These are phyloP conservation scores for Bruchidius siliquastri DNA, from an alignment of 2,888 invertebrate genomes.

Conservation along the genomic window DNA sequence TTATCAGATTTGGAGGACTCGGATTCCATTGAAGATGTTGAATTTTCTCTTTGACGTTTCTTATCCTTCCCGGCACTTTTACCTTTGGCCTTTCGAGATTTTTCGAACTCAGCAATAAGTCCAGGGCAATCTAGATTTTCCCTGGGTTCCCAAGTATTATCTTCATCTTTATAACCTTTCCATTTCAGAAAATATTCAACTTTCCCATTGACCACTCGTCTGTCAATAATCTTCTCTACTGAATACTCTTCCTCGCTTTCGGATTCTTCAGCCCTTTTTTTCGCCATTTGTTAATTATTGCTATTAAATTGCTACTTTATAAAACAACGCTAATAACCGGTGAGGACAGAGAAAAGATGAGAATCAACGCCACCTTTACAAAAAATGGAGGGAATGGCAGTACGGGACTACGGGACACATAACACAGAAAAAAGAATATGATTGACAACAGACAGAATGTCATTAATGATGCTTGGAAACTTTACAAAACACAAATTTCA, in stretches of 20 bases:
- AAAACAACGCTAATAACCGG: too few relatives aligned
- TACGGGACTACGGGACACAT: too few relatives aligned
- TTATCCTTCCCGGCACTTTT: slow-evolving; percentile 23
- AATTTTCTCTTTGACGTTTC: slow-evolving; percentile 26
- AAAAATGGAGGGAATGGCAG: too few relatives aligned
- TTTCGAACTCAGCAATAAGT: slow-evolving; percentile 73
- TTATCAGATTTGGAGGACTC: slow-evolving; percentile 16
- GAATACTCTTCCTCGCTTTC: slow-evolving; percentile 62
- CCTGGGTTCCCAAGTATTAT: slow-evolving; percentile 90
- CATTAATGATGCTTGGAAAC: too few relatives aligned
- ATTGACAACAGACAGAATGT: too few relatives aligned
- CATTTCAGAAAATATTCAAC: slow-evolving; percentile 72
- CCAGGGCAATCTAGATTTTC: slow-evolving; percentile 84
- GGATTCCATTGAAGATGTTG: slow-evolving; percentile 32
- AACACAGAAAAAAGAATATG: too few relatives aligned
- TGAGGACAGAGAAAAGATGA: too few relatives aligned
- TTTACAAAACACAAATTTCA: too few relatives aligned
- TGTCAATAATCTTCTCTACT: slow-evolving; percentile 66
- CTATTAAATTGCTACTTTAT: too few relatives aligned
- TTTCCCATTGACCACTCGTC: slow-evolving; percentile 62
- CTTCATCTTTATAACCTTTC: slow-evolving; percentile 73
- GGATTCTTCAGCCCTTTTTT: slow-evolving; percentile 31
- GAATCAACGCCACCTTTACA: too few relatives aligned
- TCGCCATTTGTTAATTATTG: slow-evolving; percentile 26
- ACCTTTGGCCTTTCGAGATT: slow-evolving; percentile 45